A percentile compares a stretch with the other conserved stretches of the same genome.
These are phyloP conservation scores for Aphidoletes aphidimyza DNA, from an alignment of 2,888 invertebrate genomes.

Conservation along the genomic window DNA sequence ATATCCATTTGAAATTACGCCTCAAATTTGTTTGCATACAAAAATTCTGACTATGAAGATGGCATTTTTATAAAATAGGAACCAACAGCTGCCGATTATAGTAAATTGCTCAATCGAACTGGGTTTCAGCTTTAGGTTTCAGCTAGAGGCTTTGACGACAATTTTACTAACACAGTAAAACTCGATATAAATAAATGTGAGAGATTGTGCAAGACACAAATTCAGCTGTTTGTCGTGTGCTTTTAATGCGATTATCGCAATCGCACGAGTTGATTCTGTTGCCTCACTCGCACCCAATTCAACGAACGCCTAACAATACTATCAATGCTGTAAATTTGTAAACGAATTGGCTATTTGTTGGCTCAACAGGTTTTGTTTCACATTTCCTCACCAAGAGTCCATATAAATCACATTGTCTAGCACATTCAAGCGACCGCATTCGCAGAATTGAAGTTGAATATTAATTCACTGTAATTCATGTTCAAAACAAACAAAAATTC, in stretches of 20 bases:
- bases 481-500: neutral
- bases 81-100: neutral
- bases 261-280: neutral
- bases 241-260: neutral
- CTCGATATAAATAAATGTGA: neutral
- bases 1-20: neutral
- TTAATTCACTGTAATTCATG: neutral
- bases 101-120: neutral
- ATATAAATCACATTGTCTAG: neutral
- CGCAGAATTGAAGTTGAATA: neutral
- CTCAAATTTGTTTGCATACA: neutral
- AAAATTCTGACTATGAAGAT: neutral
- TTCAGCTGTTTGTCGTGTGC: constrained; percentile 3
- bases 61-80: neutral
- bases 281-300: neutral
- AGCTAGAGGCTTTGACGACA: no score
- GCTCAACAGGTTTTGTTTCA: neutral
- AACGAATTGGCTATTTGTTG: neutral
- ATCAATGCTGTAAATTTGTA: neutral
- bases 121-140: neutral
- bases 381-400: neutral
- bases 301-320: neutral
- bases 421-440: neutral
- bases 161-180: no score
- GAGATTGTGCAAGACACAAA: constrained; percentile 2